Evolutionary conservation across 2,797 vertebrate genomes (phyloP).

Genomic region (Rhynchotus rufescens): DNA sequence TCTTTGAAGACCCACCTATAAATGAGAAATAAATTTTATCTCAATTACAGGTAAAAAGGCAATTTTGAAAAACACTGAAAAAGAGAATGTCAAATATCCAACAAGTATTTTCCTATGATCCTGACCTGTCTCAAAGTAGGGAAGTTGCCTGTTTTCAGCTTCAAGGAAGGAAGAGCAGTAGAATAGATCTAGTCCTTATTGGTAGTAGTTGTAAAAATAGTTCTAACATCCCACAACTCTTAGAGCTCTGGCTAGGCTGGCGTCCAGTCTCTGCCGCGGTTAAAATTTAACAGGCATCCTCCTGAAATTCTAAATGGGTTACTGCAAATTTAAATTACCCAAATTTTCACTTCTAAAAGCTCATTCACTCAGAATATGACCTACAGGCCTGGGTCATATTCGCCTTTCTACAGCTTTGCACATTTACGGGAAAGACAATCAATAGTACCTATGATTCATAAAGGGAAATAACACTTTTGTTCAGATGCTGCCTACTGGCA

Average conservation of each 20-base stretch:
- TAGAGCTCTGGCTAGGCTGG: slow-evolving; percentile 7
- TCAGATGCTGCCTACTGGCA: slow-evolving; percentile 44
- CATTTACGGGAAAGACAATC: slow-evolving; percentile 49
- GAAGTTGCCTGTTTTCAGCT: neutral
- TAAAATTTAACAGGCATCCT: slow-evolving; percentile 32
- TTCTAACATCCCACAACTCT: neutral
- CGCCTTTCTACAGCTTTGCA: slow-evolving; percentile 23
- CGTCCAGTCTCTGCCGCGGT: neutral
- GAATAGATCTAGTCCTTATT: neutral
- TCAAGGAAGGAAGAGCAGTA: neutral
- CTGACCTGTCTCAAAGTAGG: neutral
- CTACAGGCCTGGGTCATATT: slow-evolving; percentile 21
- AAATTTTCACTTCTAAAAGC: slow-evolving; percentile 33
- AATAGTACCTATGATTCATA: slow-evolving; percentile 42
- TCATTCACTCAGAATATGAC: slow-evolving; percentile 39
- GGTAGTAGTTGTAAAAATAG: neutral
- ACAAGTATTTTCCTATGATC: neutral
- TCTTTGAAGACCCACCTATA: neutral
- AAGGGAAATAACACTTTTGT: slow-evolving; percentile 23
- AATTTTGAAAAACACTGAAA: neutral
- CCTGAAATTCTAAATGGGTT: slow-evolving; percentile 26
- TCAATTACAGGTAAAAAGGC: neutral
- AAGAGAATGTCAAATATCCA: neutral
- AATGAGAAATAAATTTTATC: neutral
- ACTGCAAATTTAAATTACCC: slow-evolving; percentile 51